phyloP scores from a whole-genome alignment of 2,797 vertebrate species.

The Aphelocoma californica region DNA sequence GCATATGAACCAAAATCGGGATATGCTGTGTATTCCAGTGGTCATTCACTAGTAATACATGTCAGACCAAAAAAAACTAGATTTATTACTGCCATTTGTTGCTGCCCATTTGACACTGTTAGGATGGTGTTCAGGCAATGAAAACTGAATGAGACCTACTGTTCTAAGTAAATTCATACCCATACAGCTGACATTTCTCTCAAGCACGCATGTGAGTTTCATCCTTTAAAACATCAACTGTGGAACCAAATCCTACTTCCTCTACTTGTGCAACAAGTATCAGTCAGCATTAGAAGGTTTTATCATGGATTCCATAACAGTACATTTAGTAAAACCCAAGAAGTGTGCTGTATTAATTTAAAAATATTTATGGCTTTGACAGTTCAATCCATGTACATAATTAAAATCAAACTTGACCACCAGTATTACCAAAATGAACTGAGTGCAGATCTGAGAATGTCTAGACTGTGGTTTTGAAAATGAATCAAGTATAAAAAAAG shows the following conservation, averaged over 20 bases:
- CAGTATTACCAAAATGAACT: not conserved
- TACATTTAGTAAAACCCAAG: not conserved
- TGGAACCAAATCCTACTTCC: not conserved
- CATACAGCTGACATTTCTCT: not conserved
- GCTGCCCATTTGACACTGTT: not conserved
- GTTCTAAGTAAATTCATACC: not conserved
- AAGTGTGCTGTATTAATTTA: not conserved
- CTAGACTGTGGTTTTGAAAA: constrained; percentile 51
- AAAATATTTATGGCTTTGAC: not conserved
- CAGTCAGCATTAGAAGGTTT: not conserved
- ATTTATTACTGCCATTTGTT: not conserved
- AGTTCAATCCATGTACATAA: not conserved
- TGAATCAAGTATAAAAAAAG: not conserved
- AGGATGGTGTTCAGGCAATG: not conserved
- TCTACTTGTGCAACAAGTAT: not conserved
- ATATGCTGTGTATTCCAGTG: not conserved
- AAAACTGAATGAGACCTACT: not conserved
- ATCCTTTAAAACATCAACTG: not conserved
- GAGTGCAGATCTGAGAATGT: not conserved
- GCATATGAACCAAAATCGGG: not conserved
- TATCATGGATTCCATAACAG: not conserved
- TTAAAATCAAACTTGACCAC: not conserved
- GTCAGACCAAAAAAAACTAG: not conserved
- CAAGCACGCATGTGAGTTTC: not conserved
- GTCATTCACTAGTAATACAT: not conserved